Conservation (phyloP, 2,888 invertebrate genomes). For the Ectobius pallidus region DNA sequence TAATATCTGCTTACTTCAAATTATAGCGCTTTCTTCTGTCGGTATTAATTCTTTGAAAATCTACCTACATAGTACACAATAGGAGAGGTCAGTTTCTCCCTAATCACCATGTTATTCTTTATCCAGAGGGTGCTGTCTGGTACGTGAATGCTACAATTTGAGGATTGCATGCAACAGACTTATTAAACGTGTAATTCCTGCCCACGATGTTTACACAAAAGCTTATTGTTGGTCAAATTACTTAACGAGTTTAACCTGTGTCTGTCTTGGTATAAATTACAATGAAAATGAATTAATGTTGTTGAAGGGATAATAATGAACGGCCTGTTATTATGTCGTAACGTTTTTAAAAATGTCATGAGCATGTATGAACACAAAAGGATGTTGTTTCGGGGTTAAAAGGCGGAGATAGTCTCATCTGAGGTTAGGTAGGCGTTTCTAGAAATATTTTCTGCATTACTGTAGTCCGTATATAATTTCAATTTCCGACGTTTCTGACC, state of each 20-base stretch:
- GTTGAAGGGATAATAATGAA: not conserved
- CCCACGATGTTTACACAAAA: not conserved
- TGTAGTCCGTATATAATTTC: not conserved
- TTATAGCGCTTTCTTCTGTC: no score
- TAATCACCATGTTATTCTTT: no score
- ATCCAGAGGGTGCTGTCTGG: no score
- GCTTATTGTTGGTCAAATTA: no score
- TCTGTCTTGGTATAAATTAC: not conserved
- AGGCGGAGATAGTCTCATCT: not conserved
- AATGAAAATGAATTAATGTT: not conserved
- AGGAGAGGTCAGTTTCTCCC: no score
- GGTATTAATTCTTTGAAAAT: no score
- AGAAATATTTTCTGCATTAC: not conserved
- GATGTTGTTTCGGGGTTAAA: no score
- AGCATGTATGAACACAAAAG: constrained; percentile 10
- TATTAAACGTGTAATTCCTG: no score
- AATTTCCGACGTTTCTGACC: not conserved
- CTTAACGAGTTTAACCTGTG: not conserved
- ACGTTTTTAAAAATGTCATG: constrained; percentile 27
- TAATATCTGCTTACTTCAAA: no score
- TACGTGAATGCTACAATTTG: no score
- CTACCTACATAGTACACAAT: no score
- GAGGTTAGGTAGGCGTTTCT: not conserved
- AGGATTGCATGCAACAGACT: no score
- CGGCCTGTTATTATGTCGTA: not conserved